A percentile compares a stretch with the other conserved stretches of the same genome.
Conservation (phyloP, 2,113 vertebrate species). For the Tupaia chinensis region DNA sequence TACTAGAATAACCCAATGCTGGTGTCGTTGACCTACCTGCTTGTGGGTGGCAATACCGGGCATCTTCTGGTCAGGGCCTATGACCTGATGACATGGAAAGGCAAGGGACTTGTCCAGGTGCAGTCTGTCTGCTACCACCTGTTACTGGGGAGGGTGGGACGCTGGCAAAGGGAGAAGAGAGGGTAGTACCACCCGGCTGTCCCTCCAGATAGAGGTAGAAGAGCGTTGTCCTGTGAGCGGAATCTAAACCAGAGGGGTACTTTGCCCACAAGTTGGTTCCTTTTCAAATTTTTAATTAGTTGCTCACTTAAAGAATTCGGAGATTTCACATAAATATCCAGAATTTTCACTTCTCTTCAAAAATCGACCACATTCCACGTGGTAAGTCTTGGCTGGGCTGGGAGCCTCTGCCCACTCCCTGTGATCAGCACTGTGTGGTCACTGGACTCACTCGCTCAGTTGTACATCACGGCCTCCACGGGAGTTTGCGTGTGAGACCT, state of each 20-base stretch:
- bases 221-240: neutral
- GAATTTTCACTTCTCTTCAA: conserved; percentile 14
- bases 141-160: neutral
- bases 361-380: neutral
- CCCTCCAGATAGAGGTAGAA: too few species aligned
- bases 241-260: neutral
- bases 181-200: fast-evolving
- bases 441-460: neutral
- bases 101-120: neutral
- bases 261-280: neutral
- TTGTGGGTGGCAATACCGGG: too few species aligned
- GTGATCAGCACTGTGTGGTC: neutral
- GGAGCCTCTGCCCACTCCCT: neutral
- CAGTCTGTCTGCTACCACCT: neutral
- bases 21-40: neutral
- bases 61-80: neutral
- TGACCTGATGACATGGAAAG: neutral
- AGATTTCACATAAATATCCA: conserved; percentile 18
- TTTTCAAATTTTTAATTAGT: neutral
- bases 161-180: neutral
- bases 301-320: conserved; percentile 29
- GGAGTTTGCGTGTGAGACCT: neutral
- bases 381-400: neutral
- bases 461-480: fast-evolving
- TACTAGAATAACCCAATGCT: neutral